Base-by-base conservation (phyloP, 1,140 invertebrate genomes). In the Drosophila asahinai region DNA sequence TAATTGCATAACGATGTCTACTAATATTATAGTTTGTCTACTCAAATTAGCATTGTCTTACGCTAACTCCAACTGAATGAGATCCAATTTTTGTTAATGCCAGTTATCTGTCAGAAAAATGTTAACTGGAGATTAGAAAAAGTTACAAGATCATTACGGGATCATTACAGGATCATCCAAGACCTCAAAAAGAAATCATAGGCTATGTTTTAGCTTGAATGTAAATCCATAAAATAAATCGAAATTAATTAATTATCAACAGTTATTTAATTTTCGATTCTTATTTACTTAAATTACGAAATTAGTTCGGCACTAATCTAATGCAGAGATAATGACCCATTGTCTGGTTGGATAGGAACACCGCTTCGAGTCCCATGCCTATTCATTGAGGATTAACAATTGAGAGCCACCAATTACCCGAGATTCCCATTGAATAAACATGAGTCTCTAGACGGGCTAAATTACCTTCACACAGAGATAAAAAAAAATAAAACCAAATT, bases 361-460 rank as follows among this genome's bases (percentile, higher is more conserved):
- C 40, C 15, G 47, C 22, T 43, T n/a, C 63, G 14, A 42, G 14
- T 71, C 70, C 48, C 70, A 72, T 59, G 66, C 19, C 51, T 42
- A 49, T 72, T 72, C 65, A 71, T 71, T 72, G 43, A 38, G 67
- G 25, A 49, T 49, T 42, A 71, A 51, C 66, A 71, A 73, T 73
- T 38, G 52, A 49, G 54, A 71, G 5, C 30, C 45, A 22, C 15
- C 66, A 73, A 72, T 73, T 72, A 72, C 8, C 54, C 43, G 22
- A 38, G 15, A 36, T 72, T 73, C 66, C 67, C 70, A 73, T 60
- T 30, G 45, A 51, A 73, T 72, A 59, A 71, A 73, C 66, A 73
- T 72, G 38, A 71, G 38, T 22, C 52, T 43, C 25, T 45, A 19
- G 38, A 30, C 22, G 19, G 27, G 30, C 27, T 54, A 55, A 62